Percentiles rank a stretch among this genome's conserved stretches.
Evolutionary conservation across 2,113 vertebrate genomes (phyloP).

Genomic region (Scytalopus superciliaris): DNA sequence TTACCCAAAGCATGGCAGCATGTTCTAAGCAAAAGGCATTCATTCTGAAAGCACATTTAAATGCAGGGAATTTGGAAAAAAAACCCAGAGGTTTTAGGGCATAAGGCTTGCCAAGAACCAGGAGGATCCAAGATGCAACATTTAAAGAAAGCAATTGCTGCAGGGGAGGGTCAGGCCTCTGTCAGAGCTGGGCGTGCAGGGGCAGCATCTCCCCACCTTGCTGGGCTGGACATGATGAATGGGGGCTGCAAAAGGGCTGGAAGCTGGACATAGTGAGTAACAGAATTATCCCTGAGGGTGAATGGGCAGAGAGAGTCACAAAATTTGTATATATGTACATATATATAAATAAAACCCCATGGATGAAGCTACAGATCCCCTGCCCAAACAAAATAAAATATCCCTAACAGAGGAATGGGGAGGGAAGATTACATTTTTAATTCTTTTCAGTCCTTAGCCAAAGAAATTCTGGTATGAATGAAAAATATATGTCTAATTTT

Average conservation of each 20-base stretch:
- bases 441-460: neutral
- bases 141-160: neutral
- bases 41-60: neutral
- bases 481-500: neutral
- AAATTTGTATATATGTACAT: neutral
- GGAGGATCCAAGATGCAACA: neutral
- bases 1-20: neutral
- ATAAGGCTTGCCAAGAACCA: neutral
- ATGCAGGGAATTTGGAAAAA: neutral
- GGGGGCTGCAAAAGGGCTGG: neutral
- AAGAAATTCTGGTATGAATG: constrained; percentile 11
- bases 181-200: neutral
- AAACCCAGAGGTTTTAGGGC: neutral
- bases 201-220: neutral
- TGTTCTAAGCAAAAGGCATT: neutral
- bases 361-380: neutral
- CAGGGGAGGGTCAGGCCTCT: neutral
- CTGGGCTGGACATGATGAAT: neutral
- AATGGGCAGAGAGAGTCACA: neutral
- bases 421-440: neutral
- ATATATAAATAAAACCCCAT: neutral
- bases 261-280: neutral
- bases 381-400: neutral
- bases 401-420: neutral
- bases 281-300: neutral